Evolutionary conservation across 2,797 vertebrate genomes (phyloP), one percentile per base, ranked within the genome.

Genomic region (Sebastes trivittatus): DNA sequence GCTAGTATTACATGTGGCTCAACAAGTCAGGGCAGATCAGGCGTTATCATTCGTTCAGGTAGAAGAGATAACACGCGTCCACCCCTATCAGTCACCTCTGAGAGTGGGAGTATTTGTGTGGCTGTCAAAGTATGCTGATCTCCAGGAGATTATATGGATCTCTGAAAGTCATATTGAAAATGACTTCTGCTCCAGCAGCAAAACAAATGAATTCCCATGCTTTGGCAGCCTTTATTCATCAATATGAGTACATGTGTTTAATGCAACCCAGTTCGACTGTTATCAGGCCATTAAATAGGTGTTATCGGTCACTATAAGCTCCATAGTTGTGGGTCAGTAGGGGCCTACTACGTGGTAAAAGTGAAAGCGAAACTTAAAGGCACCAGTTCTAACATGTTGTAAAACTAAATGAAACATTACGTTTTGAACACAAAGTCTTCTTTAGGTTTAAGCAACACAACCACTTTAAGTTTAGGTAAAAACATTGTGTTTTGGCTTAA

Each of bases 41-140:
- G 72, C 63, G 5, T 52, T 68, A 69, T 75, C 75, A 67, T 87
- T 88, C 63, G 70, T 80, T 74, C 69, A 71, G 75, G 34, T 69
- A 38, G 65, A 77, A 65, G 14, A 77, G 80, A 90, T 85, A 71
- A 83, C 22, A 67, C 64, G 68, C 68, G 62, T 49, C 59, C 60
- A 38, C 71, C 75, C 13, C 34, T 23, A 69, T 90, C 74, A 25
- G 66, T 73, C 78, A 86, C 74, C 60, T 89, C 55, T 73, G 30
- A 79, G 67, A 72, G 71, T n/a, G 23, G 25, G 23, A 55, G 56
- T 38, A 36, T 84, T 68, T 75, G 7, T 72, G 60, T 62, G 25
- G 14, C 59, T 88, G 32, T 63, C 36, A 25, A 38, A 81, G 67
- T 69, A 62, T 75, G n/a, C 60, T 11, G 78, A 81, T 85, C 62